These are phyloP conservation scores for Protonemura montana DNA, from an alignment of 2,888 invertebrate genomes.

Conservation along the genomic window DNA sequence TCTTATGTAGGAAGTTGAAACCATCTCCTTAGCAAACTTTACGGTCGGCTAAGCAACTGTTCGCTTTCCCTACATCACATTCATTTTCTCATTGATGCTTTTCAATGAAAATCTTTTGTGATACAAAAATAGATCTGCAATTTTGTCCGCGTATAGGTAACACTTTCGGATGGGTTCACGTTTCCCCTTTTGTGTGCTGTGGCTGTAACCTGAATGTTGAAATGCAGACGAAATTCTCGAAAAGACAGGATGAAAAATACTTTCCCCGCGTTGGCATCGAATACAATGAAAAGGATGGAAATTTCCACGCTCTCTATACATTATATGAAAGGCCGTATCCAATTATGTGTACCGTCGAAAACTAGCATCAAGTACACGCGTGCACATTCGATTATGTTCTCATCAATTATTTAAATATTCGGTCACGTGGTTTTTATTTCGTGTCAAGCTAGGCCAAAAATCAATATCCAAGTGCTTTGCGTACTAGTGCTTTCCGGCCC, in stretches of 20 bases:
- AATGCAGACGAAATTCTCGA: not conserved
- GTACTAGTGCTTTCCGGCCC: not conserved
- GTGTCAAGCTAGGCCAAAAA: not conserved
- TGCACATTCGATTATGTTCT: not conserved
- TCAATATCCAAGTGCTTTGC: not conserved
- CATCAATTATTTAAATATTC: not conserved
- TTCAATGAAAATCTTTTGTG: not conserved
- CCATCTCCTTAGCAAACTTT: too few relatives aligned
- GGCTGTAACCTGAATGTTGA: not conserved
- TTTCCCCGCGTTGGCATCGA: not conserved
- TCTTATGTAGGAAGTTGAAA: too few relatives aligned
- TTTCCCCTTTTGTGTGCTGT: not conserved
- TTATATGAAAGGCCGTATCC: not conserved
- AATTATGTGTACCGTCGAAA: not conserved
- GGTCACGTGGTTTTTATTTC: not conserved
- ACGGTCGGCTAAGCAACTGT: not conserved
- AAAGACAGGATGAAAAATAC: not conserved
- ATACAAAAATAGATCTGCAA: not conserved
- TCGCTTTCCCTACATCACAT: not conserved
- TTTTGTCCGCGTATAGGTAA: not conserved
- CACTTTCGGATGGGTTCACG: not conserved
- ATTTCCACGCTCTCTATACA: not conserved
- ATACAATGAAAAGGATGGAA: not conserved
- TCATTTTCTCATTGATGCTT: constrained; percentile 7
- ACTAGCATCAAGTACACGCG: not conserved